These are phyloP conservation scores for Sardina pilchardus DNA, from an alignment of 2,113 vertebrate genomes.

Conservation along the genomic window DNA sequence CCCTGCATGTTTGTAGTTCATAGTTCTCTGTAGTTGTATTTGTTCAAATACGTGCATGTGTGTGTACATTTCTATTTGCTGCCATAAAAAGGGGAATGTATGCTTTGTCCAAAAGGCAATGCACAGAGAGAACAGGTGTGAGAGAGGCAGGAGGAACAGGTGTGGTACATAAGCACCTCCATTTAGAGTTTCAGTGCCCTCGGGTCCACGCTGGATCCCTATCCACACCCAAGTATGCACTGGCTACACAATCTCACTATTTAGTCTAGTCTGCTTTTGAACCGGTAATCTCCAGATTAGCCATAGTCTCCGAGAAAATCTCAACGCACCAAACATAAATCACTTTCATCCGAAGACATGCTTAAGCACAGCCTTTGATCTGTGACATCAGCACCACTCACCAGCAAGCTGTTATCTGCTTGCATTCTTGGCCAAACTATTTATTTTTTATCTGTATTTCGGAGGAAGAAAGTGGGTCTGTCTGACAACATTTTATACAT, in stretches of 20 bases:
- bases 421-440: not conserved
- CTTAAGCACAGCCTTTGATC: not conserved
- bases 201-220: not conserved
- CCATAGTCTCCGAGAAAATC: not conserved
- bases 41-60: slow-evolving; percentile 1
- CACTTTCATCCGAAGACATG: not conserved
- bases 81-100: not conserved
- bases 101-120: not conserved
- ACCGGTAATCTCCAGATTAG: not conserved
- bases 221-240: not conserved
- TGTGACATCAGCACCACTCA: not conserved
- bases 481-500: not conserved
- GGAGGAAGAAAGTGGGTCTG: not conserved
- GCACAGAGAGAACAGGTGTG: not conserved
- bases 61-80: not conserved
- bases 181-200: not conserved
- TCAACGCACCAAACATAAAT: not conserved
- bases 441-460: not conserved
- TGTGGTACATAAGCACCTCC: not conserved
- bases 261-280: not conserved
- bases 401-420: not conserved
- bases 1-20: slow-evolving; percentile 1
- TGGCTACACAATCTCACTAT: not conserved
- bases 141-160: not conserved
- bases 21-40: not conserved